Evolutionary conservation across 2,113 vertebrate species (phyloP).

Genomic region (Tupaia tana): DNA sequence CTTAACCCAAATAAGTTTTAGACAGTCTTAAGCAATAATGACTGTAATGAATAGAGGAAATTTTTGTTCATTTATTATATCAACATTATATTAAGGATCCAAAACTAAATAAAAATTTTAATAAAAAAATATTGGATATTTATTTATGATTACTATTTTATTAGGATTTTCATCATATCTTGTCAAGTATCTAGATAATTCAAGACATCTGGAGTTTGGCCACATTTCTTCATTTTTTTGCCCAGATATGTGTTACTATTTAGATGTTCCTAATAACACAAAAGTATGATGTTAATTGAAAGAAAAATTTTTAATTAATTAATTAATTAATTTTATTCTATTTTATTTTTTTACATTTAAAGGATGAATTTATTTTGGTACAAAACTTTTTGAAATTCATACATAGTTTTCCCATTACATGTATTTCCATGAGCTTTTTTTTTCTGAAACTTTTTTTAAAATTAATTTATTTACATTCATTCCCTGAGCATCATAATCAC

Average conservation of each 20-base stretch:
- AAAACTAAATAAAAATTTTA: not conserved
- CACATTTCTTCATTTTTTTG: slow-evolving; percentile 22
- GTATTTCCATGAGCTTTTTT: too few species aligned
- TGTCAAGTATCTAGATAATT: not conserved
- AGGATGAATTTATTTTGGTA: too few species aligned
- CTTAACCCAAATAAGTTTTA: slow-evolving; percentile 52
- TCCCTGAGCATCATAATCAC: too few species aligned
- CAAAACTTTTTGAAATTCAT: too few species aligned
- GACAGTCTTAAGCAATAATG: slow-evolving; percentile 15
- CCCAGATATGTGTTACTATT: not conserved
- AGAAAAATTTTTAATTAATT: not conserved
- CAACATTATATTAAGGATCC: not conserved
- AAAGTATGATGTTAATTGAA: not conserved
- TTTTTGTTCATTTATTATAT: not conserved
- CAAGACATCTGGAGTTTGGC: slow-evolving; percentile 47
- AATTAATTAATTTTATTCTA: too few species aligned
- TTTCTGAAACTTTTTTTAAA: too few species aligned
- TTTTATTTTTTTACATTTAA: too few species aligned
- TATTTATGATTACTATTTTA: slow-evolving; percentile 14
- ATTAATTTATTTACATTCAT: too few species aligned
- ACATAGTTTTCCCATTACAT: too few species aligned
- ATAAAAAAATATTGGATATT: slow-evolving; percentile 2
- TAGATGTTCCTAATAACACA: not conserved
- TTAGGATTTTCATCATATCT: not conserved
- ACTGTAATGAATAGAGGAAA: slow-evolving; percentile 6